These are phyloP conservation scores for Ophion obscuratus DNA, from an alignment of 2,888 invertebrate genomes.

Conservation along the genomic window DNA sequence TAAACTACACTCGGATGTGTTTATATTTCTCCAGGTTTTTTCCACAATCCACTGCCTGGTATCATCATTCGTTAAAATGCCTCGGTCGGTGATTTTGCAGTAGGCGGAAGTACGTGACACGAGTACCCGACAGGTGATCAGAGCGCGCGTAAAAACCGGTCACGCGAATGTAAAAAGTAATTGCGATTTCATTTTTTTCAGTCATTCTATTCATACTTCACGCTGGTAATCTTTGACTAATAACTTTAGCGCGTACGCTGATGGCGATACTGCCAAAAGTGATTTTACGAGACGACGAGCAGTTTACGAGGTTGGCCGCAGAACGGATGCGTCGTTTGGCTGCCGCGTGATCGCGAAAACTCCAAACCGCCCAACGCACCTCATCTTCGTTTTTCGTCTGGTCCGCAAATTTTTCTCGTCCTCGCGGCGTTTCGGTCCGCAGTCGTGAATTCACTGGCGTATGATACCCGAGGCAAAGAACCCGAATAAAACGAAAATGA, in stretches of 20 bases:
- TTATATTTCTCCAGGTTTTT: conserved; percentile 21
- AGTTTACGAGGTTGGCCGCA: neutral
- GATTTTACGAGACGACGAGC: neutral
- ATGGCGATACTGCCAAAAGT: neutral
- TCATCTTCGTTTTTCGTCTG: conserved; percentile 67
- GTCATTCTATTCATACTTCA: neutral
- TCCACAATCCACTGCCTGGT: conserved; percentile 32
- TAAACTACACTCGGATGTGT: conserved; percentile 12
- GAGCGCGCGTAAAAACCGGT: neutral
- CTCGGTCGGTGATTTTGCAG: conserved; percentile 7
- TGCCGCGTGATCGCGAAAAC: conserved; percentile 55
- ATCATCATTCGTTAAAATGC: conserved; percentile 28
- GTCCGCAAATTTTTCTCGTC: conserved; percentile 66
- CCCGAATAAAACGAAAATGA: conserved; percentile 50
- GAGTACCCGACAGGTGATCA: neutral
- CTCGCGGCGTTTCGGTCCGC: conserved; percentile 43
- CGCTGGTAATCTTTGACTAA: neutral
- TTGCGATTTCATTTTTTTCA: neutral
- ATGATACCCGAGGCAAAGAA: conserved; percentile 41
- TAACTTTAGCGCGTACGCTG: neutral
- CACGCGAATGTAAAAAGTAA: neutral
- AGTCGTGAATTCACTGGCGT: conserved; percentile 48
- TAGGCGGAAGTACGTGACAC: neutral
- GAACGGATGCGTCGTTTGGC: conserved; percentile 17
- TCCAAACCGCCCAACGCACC: conserved; percentile 20